Conservation (phyloP, 1,140 invertebrate species). For the Zaprionus nigranus region DNA sequence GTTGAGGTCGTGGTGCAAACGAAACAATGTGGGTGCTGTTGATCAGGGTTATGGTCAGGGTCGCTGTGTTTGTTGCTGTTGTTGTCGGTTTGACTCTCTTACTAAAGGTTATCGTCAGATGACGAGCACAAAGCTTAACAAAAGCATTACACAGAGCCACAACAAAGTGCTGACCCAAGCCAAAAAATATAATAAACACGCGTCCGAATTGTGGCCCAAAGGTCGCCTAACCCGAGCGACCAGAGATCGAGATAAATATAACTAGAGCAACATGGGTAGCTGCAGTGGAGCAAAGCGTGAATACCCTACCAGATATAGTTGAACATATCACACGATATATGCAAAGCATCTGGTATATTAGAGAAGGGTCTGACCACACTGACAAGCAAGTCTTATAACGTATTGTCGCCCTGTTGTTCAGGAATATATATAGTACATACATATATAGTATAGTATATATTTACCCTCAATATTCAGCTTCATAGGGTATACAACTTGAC, state of each 20-base stretch:
- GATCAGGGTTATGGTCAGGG: slow-evolving; percentile 1
- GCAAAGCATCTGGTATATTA: too few species aligned
- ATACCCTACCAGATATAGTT: too few species aligned
- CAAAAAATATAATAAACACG: neutral
- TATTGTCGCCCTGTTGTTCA: too few species aligned
- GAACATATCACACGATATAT: too few species aligned
- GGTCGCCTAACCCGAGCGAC: neutral
- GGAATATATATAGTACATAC: neutral
- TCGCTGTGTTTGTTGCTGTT: neutral
- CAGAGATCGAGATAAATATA: neutral
- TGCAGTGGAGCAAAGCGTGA: neutral
- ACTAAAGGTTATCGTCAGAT: slow-evolving; percentile 4
- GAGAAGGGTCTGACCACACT: too few species aligned
- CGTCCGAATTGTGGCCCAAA: slow-evolving; percentile 1
- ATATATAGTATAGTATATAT: neutral
- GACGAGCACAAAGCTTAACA: neutral
- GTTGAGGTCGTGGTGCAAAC: neutral
- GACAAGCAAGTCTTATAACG: too few species aligned
- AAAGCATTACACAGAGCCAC: neutral
- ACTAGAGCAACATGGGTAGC: neutral
- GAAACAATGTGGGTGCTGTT: neutral
- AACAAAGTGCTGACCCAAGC: slow-evolving; percentile 5
- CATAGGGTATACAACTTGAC: neutral
- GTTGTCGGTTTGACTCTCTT: neutral
- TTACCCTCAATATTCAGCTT: neutral